These are phyloP conservation scores for Zootoca vivipara DNA, from an alignment of 2,113 vertebrate species.

Conservation along the genomic window DNA sequence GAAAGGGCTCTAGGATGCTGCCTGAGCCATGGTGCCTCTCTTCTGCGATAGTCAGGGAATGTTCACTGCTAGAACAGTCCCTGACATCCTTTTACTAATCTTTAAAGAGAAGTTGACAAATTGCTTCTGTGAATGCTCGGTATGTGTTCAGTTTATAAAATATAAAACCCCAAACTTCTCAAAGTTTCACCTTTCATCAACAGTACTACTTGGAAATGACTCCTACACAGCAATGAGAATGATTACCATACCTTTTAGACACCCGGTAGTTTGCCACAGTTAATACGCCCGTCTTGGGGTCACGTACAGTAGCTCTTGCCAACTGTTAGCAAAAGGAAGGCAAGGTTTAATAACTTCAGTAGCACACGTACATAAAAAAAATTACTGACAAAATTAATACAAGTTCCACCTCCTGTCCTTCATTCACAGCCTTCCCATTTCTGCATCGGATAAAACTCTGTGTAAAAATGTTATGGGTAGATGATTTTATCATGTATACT, in stretches of 20 bases:
- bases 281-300: conserved; percentile 94
- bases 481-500: neutral
- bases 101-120: neutral
- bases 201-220: neutral
- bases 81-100: neutral
- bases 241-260: conserved; percentile 89
- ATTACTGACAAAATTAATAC: no score
- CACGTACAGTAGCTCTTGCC: conserved; percentile 93
- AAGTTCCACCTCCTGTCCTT: neutral
- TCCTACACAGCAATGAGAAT: neutral
- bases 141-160: neutral
- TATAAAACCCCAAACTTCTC: neutral
- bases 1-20: no score
- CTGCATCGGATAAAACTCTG: neutral
- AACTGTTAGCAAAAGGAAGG: conserved; percentile 77
- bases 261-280: conserved; percentile 95
- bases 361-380: neutral
- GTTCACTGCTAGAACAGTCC: no score
- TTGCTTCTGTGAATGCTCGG: neutral
- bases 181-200: neutral
- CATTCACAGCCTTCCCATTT: neutral
- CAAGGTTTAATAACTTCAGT: conserved; percentile 46
- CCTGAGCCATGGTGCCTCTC: no score
- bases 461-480: neutral
- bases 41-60: no score